Evolutionary conservation across 1,140 invertebrate species (phyloP).

Genomic region (Lysiphlebus fabarum): DNA sequence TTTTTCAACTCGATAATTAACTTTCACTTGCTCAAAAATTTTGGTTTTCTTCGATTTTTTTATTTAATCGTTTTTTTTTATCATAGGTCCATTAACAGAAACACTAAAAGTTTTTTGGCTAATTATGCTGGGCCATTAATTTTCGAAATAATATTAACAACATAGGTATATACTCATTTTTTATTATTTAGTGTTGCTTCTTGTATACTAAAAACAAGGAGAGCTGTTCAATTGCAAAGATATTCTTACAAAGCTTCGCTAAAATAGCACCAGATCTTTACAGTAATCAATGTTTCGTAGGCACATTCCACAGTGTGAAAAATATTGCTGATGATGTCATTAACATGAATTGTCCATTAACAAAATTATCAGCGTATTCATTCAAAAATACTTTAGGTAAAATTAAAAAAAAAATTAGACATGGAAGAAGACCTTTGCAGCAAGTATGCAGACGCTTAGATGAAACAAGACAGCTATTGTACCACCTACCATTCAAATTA

Average conservation of each 20-base stretch:
- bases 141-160: slow-evolving; percentile 12
- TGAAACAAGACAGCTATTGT: not conserved
- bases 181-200: slow-evolving; percentile 9
- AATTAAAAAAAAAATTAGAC: not conserved
- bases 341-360: slow-evolving; percentile 5
- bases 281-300: not conserved
- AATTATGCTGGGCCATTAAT: slow-evolving; percentile 8
- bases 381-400: slow-evolving; percentile 17
- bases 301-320: slow-evolving; percentile 7
- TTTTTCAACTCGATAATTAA: too few relatives aligned
- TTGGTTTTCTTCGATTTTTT: too few relatives aligned
- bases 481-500: not conserved
- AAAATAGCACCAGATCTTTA: not conserved
- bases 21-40: too few relatives aligned
- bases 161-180: slow-evolving; percentile 13
- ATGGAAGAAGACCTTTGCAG: not conserved
- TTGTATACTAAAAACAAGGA: slow-evolving; percentile 7
- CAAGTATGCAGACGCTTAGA: slow-evolving; percentile 17
- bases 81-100: too few relatives aligned
- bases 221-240: slow-evolving; percentile 1
- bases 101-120: not conserved
- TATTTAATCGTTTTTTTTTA: too few relatives aligned
- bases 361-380: not conserved
- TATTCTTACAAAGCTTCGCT: slow-evolving; percentile 8
- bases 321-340: slow-evolving; percentile 13